Evolutionary conservation across 2,888 invertebrate genomes (phyloP).

Genomic region (Sycophila texana): DNA sequence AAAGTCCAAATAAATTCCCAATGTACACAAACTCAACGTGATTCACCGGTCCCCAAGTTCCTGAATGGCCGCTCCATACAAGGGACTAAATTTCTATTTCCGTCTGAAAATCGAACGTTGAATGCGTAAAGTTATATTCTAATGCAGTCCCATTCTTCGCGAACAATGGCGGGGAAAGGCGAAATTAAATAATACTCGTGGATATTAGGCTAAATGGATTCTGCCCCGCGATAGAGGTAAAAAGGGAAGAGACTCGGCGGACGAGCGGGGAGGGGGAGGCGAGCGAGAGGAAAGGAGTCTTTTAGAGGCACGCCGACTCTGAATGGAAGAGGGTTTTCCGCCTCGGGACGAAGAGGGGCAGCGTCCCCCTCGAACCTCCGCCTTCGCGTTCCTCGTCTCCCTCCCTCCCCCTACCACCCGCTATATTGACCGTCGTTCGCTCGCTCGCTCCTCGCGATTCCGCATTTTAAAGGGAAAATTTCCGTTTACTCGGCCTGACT

Average conservation of each 20-base stretch:
- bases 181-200: slow-evolving; percentile 60
- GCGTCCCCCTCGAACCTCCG: slow-evolving; percentile 51
- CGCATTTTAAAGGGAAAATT: slow-evolving; percentile 75
- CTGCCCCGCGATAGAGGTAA: slow-evolving; percentile 46
- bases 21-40: slow-evolving; percentile 14
- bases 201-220: slow-evolving; percentile 64
- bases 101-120: slow-evolving; percentile 48
- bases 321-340: slow-evolving; percentile 67
- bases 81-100: slow-evolving; percentile 41
- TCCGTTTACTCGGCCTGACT: slow-evolving; percentile 69
- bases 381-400: slow-evolving; percentile 53
- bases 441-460: slow-evolving; percentile 65
- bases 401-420: slow-evolving; percentile 5
- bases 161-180: slow-evolving; percentile 46
- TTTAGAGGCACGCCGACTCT: slow-evolving; percentile 63
- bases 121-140: slow-evolving; percentile 54
- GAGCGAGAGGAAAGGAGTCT: slow-evolving; percentile 55
- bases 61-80: neutral
- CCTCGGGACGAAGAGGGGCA: slow-evolving; percentile 49
- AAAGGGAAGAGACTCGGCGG: neutral
- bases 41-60: slow-evolving; percentile 6
- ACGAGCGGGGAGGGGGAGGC: slow-evolving; percentile 17
- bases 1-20: slow-evolving; percentile 4
- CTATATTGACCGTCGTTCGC: slow-evolving; percentile 67
- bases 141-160: slow-evolving; percentile 48